These are phyloP conservation scores for Drosophila santomea DNA, from an alignment of 1,140 invertebrate genomes.

Conservation along the genomic window DNA sequence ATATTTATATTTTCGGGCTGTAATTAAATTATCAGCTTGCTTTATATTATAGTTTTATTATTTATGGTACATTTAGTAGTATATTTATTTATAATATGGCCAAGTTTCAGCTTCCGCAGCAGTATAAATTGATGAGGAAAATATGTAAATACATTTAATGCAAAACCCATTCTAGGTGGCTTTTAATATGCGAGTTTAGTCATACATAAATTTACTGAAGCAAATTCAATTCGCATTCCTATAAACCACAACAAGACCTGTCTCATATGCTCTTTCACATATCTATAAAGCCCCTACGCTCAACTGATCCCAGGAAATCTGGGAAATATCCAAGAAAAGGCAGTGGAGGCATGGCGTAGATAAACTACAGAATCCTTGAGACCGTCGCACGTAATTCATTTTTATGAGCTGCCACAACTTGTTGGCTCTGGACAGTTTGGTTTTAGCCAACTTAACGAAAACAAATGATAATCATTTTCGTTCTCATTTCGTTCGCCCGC, in stretches of 20 bases:
- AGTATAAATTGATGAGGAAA: conserved; percentile 1
- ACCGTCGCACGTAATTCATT: conserved; percentile 68
- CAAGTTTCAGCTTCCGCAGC: neutral
- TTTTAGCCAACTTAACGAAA: conserved; percentile 61
- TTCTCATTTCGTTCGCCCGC: conserved; percentile 30
- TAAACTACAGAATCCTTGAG: conserved; percentile 39
- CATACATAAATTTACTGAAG: conserved; percentile 32
- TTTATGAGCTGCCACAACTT: conserved; percentile 77
- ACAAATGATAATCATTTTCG: conserved; percentile 76
- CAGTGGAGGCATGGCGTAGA: conserved; percentile 1
- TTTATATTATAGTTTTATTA: no score
- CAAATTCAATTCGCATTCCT: conserved; percentile 36
- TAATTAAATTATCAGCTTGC: neutral
- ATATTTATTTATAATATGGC: no score
- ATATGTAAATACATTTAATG: conserved; percentile 1
- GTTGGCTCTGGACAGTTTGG: conserved; percentile 53
- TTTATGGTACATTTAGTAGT: no score
- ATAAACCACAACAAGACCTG: conserved; percentile 18
- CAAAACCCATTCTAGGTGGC: neutral
- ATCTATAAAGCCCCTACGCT: neutral
- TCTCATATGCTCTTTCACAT: neutral
- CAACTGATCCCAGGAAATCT: conserved; percentile 11
- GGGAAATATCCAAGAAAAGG: neutral
- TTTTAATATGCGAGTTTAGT: conserved; percentile 7
- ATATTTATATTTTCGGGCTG: no score